Evolutionary conservation across 2,888 invertebrate species (phyloP), one percentile per base, ranked within the genome.

Genomic region (Rhagonycha lutea): DNA sequence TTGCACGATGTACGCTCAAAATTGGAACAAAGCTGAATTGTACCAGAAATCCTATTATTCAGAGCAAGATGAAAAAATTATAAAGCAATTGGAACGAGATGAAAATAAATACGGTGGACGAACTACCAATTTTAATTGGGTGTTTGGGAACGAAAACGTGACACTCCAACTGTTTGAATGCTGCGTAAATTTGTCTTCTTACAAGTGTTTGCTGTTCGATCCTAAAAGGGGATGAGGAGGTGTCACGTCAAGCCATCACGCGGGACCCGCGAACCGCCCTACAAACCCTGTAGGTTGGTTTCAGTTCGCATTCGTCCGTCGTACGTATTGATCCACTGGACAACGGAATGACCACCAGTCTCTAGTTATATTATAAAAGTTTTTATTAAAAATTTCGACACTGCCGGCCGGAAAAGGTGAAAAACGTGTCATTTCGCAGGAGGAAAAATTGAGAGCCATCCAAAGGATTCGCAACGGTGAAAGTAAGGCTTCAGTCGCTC

Each of bases 381-480:
- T 28, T 28, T 23, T 14, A 47, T 65, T 32, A 68, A 29, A 23
- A 5, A 29, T 26, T 63, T 11, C 1, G 8, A 61, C 60, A n/a
- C 14, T 60, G 47, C n/a, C 47, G 47, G n/a, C 82, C 83, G 81
- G 82, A 83, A 82, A 83, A 82, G 84, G 84, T 82, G 65, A 71
- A 73, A 70, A 73, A 71, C 68, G 70, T 28, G 69, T 73, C 11
- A 93, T 94, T 92, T 89, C 92, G 79, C 91, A 93, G 14, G 92
- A 94, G 32, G 91, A 95, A 86, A 96, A 96, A 88, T 91, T 96
- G 82, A 92, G 93, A 83, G 95, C 95, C 60, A 94, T 96, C 81
- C 92, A 94, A 83, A 90, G 95, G 80, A 95, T 96, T 65, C 94
- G 94, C 89, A 93, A 94, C 86, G 95, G 95, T 70, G 95, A 95